Percentiles rank a stretch among this genome's conserved stretches.
Conservation (phyloP, 2,797 vertebrate genomes). For the Pteropus rufus region DNA sequence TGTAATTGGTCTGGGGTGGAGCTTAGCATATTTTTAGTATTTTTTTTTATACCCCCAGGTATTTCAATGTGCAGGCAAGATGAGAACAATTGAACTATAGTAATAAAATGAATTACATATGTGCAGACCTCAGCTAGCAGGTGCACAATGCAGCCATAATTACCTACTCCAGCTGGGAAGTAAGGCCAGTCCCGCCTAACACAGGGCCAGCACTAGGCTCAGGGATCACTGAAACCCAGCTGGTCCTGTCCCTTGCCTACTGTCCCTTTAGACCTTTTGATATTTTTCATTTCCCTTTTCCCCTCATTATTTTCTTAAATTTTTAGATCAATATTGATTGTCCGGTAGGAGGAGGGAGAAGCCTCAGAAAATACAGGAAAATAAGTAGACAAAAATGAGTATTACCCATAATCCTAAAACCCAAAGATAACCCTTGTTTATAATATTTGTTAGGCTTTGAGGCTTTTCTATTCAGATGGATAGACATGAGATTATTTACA, state of each 20-base stretch:
- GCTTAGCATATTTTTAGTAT: neutral
- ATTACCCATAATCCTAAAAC: neutral
- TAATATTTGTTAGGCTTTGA: neutral
- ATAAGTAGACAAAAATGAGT: neutral
- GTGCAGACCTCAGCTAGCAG: neutral
- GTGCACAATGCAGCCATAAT: neutral
- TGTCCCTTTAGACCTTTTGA: neutral
- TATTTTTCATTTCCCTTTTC: neutral
- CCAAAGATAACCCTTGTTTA: neutral
- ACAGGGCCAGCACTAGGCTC: neutral
- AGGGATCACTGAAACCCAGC: neutral
- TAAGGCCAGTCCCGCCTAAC: neutral
- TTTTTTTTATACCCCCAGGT: neutral
- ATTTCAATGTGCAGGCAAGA: neutral
- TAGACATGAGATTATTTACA: neutral
- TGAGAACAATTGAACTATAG: neutral
- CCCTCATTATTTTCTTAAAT: neutral
- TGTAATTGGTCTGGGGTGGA: neutral
- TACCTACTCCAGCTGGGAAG: neutral
- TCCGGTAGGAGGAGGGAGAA: too few species aligned
- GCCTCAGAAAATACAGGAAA: neutral
- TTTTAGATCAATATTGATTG: neutral
- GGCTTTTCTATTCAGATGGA: neutral
- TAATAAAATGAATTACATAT: neutral
- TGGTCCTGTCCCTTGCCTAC: too few species aligned